A percentile compares a stretch with the other conserved stretches of the same genome.
Evolutionary conservation across 2,888 invertebrate species (phyloP).

Genomic region (Hydraecia micacea): DNA sequence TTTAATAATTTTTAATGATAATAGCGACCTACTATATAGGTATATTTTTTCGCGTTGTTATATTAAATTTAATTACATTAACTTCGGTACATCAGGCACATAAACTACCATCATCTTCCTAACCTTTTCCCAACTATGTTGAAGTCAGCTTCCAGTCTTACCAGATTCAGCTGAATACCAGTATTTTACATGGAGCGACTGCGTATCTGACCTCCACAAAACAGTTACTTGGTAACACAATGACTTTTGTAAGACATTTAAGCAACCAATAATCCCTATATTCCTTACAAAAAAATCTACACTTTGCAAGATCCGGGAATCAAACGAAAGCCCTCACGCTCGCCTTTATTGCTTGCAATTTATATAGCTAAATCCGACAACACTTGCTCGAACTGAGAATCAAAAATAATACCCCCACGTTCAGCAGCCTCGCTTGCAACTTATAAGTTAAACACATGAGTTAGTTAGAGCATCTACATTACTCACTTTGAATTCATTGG

Average conservation of each 20-base stretch:
- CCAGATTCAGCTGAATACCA: not conserved
- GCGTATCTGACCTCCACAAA: not conserved
- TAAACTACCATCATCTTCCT: not conserved
- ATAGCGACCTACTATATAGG: too few relatives aligned
- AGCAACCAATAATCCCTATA: not conserved
- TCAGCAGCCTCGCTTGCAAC: slow-evolving; percentile 22
- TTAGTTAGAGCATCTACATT: slow-evolving; percentile 6
- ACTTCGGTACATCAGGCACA: not conserved
- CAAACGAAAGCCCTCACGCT: slow-evolving; percentile 21
- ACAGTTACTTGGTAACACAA: not conserved
- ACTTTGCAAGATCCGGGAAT: not conserved
- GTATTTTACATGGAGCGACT: not conserved
- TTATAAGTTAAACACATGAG: slow-evolving; percentile 37
- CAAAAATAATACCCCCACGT: slow-evolving; percentile 40
- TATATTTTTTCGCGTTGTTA: not conserved
- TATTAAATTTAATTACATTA: too few relatives aligned
- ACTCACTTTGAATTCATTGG: slow-evolving; percentile 20
- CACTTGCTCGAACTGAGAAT: slow-evolving; percentile 31
- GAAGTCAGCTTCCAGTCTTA: not conserved
- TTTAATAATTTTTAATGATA: not conserved
- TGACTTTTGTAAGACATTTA: not conserved
- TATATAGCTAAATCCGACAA: slow-evolving; percentile 12
- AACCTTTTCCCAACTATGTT: not conserved
- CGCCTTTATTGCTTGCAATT: slow-evolving; percentile 21
- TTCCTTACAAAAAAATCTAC: not conserved